Base-by-base conservation (phyloP, 2,888 invertebrate genomes). In the Volucella inflata region DNA sequence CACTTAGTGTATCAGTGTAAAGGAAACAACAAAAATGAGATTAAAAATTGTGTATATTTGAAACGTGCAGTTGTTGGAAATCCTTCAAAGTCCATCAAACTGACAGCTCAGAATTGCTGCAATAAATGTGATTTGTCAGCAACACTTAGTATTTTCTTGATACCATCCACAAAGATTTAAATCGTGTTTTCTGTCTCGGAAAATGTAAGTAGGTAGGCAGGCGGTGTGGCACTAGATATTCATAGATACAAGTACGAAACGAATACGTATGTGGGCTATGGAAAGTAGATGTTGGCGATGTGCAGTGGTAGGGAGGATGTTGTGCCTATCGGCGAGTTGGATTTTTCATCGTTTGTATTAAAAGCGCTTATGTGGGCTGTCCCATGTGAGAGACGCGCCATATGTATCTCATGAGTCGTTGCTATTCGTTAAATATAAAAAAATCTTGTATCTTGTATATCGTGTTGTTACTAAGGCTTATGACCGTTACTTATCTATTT, bases 21-120 rank as follows among this genome's bases (percentile, higher is more conserved):
- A 21, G 53, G 50, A 59, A 80, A 81, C 81, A 85, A 67, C 85
- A 72, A 57, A 76, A 81, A 62, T 81, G 72, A 85, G 85, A 85
- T 85, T 85, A 81, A 85, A 85, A 81, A 77, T 85, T 85, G 81
- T 85, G 85, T 85, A 72, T 68, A 85, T 85, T 81, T 72, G 81
- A 85, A 80, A 85, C 70, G 75, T 83, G 87, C 87, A 87, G 87
- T 87, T 87, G 87, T 82, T 87, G 76, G 62, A 75, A 87, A 87
- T 87, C 87, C 83, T 81, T 87, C 87, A 87, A 87, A 87, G 87
- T 87, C 87, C 87, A 83, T 87, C 87, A 87, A 87, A 78, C 21
- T 87, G 87, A 82, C 87, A 83, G 82, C 79, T 42, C 64, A 80
- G 87, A 87, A 87, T 78, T 78, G 82, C 87, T 87, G 82, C 87